A percentile compares a stretch with the other conserved stretches of the same genome.
These are phyloP conservation scores for Zelostemma sp. DNA, from an alignment of 1,140 invertebrate genomes.

Conservation along the genomic window DNA sequence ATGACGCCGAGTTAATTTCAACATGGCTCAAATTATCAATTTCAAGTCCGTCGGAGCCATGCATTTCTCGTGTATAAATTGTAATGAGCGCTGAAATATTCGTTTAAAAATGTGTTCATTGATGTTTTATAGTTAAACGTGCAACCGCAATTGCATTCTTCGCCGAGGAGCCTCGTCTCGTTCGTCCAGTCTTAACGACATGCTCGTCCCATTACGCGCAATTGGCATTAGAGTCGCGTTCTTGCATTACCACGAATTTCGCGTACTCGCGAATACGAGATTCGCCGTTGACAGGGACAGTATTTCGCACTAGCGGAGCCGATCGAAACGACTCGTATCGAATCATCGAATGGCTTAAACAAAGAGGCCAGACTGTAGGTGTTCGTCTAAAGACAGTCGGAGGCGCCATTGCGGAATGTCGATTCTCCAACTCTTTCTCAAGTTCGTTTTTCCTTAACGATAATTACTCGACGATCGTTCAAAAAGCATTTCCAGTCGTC, in stretches of 20 bases:
- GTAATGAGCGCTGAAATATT: too few species aligned
- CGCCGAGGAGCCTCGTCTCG: background rate
- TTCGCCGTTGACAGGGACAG: background rate
- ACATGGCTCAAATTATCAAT: too few species aligned
- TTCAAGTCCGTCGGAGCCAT: too few species aligned
- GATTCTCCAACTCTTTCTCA: constrained; percentile 4
- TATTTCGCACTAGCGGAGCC: constrained; percentile 1
- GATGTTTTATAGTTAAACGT: background rate
- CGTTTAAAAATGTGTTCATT: background rate
- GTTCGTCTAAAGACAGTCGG: constrained; percentile 18
- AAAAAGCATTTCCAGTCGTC: too few species aligned
- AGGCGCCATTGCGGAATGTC: constrained; percentile 2
- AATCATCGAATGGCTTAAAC: constrained; percentile 11
- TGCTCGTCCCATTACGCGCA: constrained; percentile 12
- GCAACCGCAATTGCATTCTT: constrained; percentile 1
- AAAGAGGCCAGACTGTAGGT: constrained; percentile 23
- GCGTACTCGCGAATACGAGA: constrained; percentile 10
- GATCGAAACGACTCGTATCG: constrained; percentile 3
- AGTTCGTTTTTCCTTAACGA: too few species aligned
- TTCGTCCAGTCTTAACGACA: background rate
- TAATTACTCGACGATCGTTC: too few species aligned
- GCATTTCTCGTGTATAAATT: too few species aligned
- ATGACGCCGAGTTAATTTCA: too few species aligned
- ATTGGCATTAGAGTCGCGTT: constrained; percentile 9
- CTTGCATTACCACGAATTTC: constrained; percentile 9